Conservation (phyloP, 2,113 vertebrate genomes). For the Scalopus aquaticus region DNA sequence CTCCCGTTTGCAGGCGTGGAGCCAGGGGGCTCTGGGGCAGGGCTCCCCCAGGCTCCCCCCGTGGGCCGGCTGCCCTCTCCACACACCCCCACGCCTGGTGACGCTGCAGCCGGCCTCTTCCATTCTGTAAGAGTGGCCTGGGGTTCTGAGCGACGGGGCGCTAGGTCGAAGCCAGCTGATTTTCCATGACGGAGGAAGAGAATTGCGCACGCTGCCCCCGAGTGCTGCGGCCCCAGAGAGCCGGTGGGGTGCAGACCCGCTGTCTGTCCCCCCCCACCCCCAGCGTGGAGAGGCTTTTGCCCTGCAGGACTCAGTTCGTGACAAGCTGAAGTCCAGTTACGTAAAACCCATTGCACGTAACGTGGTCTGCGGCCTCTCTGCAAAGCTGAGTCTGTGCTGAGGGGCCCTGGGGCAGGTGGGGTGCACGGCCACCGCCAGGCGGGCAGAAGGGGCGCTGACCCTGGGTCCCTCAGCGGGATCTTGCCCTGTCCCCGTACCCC, state of each 20-base stretch:
- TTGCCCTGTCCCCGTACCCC: accelerated
- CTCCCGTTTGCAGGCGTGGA: background rate
- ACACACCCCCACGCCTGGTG: accelerated
- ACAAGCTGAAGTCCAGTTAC: background rate
- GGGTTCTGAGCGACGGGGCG: background rate
- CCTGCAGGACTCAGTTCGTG: background rate
- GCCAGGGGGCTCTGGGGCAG: too few species aligned
- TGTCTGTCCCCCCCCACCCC: accelerated
- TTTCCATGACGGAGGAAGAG: background rate
- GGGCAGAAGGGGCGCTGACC: background rate
- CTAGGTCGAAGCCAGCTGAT: background rate
- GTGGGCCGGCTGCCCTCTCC: too few species aligned
- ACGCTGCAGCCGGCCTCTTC: background rate
- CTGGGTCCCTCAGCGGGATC: too few species aligned
- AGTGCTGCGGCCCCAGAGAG: too few species aligned
- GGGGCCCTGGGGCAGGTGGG: too few species aligned
- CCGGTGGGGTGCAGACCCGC: accelerated
- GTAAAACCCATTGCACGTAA: background rate
- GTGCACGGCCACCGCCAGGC: background rate
- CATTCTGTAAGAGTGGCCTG: background rate
- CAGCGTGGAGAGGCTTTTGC: background rate
- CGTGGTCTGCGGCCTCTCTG: background rate
- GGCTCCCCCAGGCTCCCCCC: too few species aligned
- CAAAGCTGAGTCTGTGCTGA: background rate
- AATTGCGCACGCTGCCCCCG: accelerated